Evolutionary conservation across 1,140 invertebrate species (phyloP).

Genomic region (Calosoma granatense): DNA sequence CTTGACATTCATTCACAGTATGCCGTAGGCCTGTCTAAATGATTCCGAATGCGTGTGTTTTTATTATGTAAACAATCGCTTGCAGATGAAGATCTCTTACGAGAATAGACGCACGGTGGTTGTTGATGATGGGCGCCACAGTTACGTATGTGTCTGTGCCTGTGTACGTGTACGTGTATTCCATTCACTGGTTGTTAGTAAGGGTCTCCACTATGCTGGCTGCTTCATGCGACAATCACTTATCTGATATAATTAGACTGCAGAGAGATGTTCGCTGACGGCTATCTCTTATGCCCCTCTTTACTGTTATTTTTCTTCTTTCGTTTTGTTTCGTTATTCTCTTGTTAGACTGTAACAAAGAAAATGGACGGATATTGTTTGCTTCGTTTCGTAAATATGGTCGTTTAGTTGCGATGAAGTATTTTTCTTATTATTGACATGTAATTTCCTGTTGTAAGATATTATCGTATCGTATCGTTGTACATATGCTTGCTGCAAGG

Average conservation of each 20-base stretch:
- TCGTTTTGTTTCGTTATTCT: not conserved
- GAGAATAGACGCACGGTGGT: not conserved
- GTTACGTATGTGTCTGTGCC: not conserved
- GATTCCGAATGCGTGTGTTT: not conserved
- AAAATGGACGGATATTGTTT: no score
- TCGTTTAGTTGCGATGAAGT: no score
- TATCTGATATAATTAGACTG: conserved; percentile 4
- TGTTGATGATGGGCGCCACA: not conserved
- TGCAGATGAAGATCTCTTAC: not conserved
- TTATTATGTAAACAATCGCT: not conserved
- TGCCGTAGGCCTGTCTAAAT: not conserved
- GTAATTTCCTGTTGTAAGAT: no score
- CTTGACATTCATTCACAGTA: no score
- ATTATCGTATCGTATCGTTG: no score
- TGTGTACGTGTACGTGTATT: not conserved
- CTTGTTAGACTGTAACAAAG: not conserved
- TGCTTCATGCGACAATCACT: not conserved
- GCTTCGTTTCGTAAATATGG: no score
- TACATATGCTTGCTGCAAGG: no score
- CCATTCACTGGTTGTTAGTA: no score
- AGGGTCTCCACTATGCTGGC: not conserved
- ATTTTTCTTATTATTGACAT: no score
- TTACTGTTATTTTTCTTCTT: not conserved
- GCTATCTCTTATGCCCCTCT: not conserved
- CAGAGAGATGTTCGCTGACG: not conserved